Base-by-base conservation (phyloP, 2,888 invertebrate genomes). In the Phytoseiulus persimilis region DNA sequence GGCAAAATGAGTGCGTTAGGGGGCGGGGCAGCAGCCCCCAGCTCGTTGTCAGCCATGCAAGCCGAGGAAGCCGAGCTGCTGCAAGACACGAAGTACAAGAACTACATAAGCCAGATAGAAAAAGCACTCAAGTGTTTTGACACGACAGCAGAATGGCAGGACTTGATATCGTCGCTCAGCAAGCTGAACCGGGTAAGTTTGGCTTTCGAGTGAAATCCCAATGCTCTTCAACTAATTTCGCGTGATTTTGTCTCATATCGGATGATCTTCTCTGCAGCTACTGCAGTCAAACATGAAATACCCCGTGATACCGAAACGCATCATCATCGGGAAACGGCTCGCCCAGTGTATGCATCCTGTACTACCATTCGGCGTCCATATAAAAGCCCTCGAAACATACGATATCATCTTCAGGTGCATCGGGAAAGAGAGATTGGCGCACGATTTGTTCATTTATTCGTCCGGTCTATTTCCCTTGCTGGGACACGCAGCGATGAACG, bases 271-370 rank as follows among this genome's bases (percentile, higher is more conserved):
- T 90, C n/a, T 89, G 31, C 83, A 96, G 96, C 95, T 96, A 31
- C 94, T 97, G 91, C 93, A 95, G 91, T 95, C 95, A 92, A 95
- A 97, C 93, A 94, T 95, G 92, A 96, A 96, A 92, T 97, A 95
- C 93, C 95, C 95, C 91, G 95, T 96, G 39, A 96, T 98, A 92
- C 97, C 97, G 11, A 94, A 96, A 91, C 94, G 96, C 91, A 95
- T 97, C 91, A 96, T 96, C 92, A 96, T 97, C 91, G 96, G 96
- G 89, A 98, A 97, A 93, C 94, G 97, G 90, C 93, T 98, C 91
- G 96, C 97, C 89, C 97, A 97, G 94, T 98, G 97, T 92, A 95
- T 97, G 94, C 97, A 98, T 93, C 97, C 97, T 83, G 96, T 96
- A 31, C 93, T 97, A 91, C 97, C 97, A 32, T 96, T 96, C 90